Evolutionary conservation across 2,113 vertebrate species (phyloP), one percentile per base, ranked within the genome.

Genomic region (Ptychochromis oligacanthus): DNA sequence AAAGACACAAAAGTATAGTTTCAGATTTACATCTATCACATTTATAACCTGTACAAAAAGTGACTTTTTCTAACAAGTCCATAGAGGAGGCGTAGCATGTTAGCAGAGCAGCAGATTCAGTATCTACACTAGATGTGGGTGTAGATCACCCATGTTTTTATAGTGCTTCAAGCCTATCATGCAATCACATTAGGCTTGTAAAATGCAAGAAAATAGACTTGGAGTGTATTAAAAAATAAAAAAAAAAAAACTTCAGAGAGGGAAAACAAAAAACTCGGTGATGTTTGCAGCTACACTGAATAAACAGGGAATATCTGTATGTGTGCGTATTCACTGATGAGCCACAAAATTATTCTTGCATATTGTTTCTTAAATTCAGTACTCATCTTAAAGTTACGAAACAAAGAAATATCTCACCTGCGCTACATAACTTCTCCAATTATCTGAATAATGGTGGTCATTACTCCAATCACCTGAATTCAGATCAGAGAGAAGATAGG

Each of bases 141-240:
- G 40, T 70, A 70, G 24, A 49, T 49, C 10, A 70, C 43, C 12
- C 40, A 26, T 67, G 64, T 49, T 70, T 70, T 49, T 52, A 20
- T 43, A 52, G 6, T 70, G 24, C 18, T 1, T 26, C 43, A 49
- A 28, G 43, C 49, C 65, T 49, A 28, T 5, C 28, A 18, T 28
- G 46, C 40, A 7, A 15, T 70, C 43, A 1, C 40, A 49, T 70
- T 52, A 20, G 49, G 40, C 15, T 28, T 6, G 6, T 31, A 2
- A 24, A 28, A 70, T 28, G 22, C 64, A 67, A 67, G 64, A 46
- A 67, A 49, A 67, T 15, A 67, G 15, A 18, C 2, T 13, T 70
- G 8, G 5, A 28, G 64, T 49, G 0, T 7, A n/a, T n/a, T n/a
- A n/a, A n/a, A n/a, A n/a, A n/a, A 0, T 40, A 70, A 40, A 2